Evolutionary conservation across 2,113 vertebrate species (phyloP).

Genomic region (Melierax canorus): DNA sequence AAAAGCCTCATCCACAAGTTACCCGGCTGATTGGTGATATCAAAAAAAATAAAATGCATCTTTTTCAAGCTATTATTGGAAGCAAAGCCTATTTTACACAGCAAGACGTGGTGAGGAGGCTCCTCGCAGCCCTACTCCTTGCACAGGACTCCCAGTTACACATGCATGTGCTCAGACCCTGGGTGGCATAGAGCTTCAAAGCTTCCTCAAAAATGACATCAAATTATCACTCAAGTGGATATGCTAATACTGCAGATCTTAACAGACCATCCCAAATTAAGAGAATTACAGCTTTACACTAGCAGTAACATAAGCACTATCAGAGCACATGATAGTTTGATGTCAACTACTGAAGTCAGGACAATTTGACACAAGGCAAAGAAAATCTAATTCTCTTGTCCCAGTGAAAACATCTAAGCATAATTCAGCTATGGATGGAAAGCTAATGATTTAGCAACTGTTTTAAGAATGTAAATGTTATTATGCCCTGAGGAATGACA

Average conservation of each 20-base stretch:
- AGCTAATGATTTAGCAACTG: background rate
- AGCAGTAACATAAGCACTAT: background rate
- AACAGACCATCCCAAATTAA: background rate
- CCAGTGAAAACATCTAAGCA: background rate
- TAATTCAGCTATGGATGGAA: background rate
- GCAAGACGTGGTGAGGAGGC: background rate
- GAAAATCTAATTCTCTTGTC: background rate
- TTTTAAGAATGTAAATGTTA: background rate
- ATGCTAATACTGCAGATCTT: background rate
- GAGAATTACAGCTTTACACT: background rate
- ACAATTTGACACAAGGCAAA: background rate
- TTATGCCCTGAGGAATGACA: background rate
- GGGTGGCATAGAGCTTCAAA: background rate
- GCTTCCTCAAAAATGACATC: background rate
- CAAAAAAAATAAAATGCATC: background rate
- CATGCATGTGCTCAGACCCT: background rate
- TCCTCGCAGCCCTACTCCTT: background rate
- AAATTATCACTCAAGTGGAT: background rate
- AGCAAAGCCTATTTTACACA: background rate
- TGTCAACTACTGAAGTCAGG: background rate
- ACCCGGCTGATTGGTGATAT: fast-evolving
- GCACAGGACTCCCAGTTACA: background rate
- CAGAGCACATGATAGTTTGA: background rate
- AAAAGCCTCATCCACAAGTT: background rate
- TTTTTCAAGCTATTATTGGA: background rate